Base-by-base conservation (phyloP, 2,113 vertebrate species). In the Macquaria ambigua region DNA sequence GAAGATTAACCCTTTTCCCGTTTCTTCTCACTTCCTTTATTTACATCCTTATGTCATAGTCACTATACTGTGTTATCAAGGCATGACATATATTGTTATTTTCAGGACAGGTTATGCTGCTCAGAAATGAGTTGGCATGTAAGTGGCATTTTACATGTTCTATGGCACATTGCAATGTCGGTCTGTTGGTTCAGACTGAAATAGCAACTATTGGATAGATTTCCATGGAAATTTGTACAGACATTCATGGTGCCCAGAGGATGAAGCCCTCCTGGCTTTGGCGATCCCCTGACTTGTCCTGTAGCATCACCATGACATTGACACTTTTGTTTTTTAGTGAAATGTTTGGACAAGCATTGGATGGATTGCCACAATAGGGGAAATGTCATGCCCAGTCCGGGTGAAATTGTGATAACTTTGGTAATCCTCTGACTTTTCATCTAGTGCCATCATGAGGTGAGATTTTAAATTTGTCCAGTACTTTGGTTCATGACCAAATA, bases 1-100 rank as follows among this genome's bases (percentile, higher is more conserved):
- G 16, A 52, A 10, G 53, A 25, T 76, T 34, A 72, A 81, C 67
- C 43, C 73, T 48, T 50, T 55, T n/a, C n/a, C n/a, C n/a, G 39
- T 58, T 68, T 68, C 23, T 20, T 1, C 8, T 8, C 11, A 56
- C 14, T 37, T 14, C 20, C 23, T 66, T 59, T 34, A 10, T 23
- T 28, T 71, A 1, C 69, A 46, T 23, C 0, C 28, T 20, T 34
- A 59, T 74, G 4, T 23, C 5, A 11, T 34, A 43, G 52, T 46
- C 11, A 68, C n/a, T 9, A 2, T 12, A 46, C 21, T 73, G 23
- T 28, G 34, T 31, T 4, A n/a, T 67, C 21, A 6, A 21, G 18
- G 7, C 8, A 9, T 43, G 53, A 0, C 15, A n/a, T 18, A 18
- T 10, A 39, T 37, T 63, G 56, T 21, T 71, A 5, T 79, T 28